phyloP scores from a whole-genome alignment of 2,888 invertebrate genomes.

The Cheilosia pagana region DNA sequence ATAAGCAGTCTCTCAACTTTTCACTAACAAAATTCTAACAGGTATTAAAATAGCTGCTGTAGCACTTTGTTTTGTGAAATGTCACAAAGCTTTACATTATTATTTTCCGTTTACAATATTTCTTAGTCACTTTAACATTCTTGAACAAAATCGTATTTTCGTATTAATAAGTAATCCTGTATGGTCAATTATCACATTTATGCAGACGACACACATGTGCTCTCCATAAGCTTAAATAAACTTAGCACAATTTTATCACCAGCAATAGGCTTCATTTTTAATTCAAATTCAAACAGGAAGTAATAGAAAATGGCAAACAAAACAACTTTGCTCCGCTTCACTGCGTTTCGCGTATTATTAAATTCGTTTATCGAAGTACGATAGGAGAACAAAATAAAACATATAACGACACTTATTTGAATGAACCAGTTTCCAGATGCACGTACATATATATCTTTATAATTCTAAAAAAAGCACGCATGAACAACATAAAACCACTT shows the following conservation, averaged over 20 bases:
- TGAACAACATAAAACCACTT: constrained; percentile 27
- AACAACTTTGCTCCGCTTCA: constrained; percentile 53
- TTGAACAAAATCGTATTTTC: no score
- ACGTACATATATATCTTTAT: constrained; percentile 25
- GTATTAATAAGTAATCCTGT: neutral
- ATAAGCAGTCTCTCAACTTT: no score
- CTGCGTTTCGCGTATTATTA: constrained; percentile 63
- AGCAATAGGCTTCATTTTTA: constrained; percentile 10
- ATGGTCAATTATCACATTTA: constrained; percentile 11
- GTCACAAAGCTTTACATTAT: no score
- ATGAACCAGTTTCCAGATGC: constrained; percentile 60
- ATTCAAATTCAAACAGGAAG: constrained; percentile 66
- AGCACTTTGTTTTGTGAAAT: neutral
- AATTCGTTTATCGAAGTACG: constrained; percentile 38
- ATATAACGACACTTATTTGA: constrained; percentile 43
- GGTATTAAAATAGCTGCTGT: neutral
- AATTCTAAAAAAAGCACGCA: constrained; percentile 43
- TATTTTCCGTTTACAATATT: no score
- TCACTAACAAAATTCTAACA: no score
- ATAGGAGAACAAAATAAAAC: constrained; percentile 30
- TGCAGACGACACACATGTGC: constrained; percentile 7
- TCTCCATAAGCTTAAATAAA: constrained; percentile 3
- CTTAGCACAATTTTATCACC: constrained; percentile 22
- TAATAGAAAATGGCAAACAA: constrained; percentile 44
- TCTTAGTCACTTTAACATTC: no score